Conservation (phyloP, 2,113 vertebrate species). For the Leptobrachium leishanense region DNA sequence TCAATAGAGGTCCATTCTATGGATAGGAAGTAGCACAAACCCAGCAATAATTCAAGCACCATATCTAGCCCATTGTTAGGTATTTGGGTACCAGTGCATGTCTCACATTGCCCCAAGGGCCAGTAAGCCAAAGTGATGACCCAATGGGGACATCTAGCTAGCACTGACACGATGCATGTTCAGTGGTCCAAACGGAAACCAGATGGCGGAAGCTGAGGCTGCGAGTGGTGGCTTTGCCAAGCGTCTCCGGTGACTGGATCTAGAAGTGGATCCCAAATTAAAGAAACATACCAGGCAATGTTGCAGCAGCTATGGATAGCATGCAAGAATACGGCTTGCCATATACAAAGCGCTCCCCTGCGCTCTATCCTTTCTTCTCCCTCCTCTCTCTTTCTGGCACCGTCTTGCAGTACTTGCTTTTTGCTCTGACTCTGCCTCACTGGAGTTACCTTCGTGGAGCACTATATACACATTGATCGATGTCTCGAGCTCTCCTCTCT, state of each 20-base stretch:
- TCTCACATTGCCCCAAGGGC: no score
- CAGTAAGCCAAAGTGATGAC: no score
- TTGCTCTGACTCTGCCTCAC: conserved; percentile 37
- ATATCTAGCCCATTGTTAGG: no score
- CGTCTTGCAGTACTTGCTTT: conserved; percentile 13
- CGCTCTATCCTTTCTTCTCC: conserved; percentile 23
- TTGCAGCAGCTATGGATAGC: not conserved
- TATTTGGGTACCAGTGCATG: no score
- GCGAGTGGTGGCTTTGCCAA: not conserved
- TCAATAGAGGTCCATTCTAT: no score
- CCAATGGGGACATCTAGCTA: no score
- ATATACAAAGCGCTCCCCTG: conserved; percentile 4
- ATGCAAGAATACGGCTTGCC: conserved; percentile 3
- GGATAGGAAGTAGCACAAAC: no score
- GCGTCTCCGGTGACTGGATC: conserved; percentile 5
- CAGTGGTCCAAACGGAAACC: not conserved
- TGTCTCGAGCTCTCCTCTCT: conserved; percentile 39
- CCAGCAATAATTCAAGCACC: no score
- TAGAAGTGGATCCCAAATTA: not conserved
- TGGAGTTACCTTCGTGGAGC: conserved; percentile 35
- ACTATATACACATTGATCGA: conserved; percentile 49
- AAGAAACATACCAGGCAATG: not conserved
- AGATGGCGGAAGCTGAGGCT: not conserved
- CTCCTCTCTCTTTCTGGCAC: conserved; percentile 15
- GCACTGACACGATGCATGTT: not conserved